Evolutionary conservation across 2,113 vertebrate species (phyloP).

Genomic region (Eptatretus burgeri): DNA sequence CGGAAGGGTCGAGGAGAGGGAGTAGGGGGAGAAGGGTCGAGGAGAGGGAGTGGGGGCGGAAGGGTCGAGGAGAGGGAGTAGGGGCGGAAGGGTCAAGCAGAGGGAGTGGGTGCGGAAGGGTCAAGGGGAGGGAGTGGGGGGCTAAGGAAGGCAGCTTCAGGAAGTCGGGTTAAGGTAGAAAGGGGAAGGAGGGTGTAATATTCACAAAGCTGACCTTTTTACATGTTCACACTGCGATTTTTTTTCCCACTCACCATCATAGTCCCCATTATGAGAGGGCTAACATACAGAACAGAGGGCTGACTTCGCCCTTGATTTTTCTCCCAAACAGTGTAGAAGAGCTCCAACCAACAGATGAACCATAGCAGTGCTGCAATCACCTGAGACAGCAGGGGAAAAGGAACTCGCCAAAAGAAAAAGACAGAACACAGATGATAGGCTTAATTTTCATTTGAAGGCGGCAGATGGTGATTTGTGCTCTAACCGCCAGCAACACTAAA

Average conservation of each 20-base stretch:
- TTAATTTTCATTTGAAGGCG: background rate
- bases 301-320: slow-evolving; percentile 21
- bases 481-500: background rate
- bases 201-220: too few relatives aligned
- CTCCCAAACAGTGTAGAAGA: slow-evolving; percentile 92
- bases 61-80: too few relatives aligned
- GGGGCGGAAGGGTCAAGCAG: too few relatives aligned
- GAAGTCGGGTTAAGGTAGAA: too few relatives aligned
- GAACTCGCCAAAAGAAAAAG: slow-evolving; percentile 5
- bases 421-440: background rate
- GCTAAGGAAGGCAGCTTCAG: too few relatives aligned
- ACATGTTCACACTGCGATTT: too few relatives aligned
- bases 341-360: slow-evolving; percentile 87
- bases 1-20: background rate
- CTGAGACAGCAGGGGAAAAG: slow-evolving; percentile 17
- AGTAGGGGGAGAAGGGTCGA: too few relatives aligned
- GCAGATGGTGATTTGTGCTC: background rate
- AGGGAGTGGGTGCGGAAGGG: too few relatives aligned
- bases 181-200: too few relatives aligned
- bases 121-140: too few relatives aligned
- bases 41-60: too few relatives aligned
- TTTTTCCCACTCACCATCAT: slow-evolving; percentile 55
- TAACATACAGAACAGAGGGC: slow-evolving; percentile 36
- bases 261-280: slow-evolving; percentile 50
- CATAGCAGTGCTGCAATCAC: slow-evolving; percentile 45